phyloP scores from a whole-genome alignment of 35 echinoderm and acorn worm species.

The Nesometra sesokonis region DNA sequence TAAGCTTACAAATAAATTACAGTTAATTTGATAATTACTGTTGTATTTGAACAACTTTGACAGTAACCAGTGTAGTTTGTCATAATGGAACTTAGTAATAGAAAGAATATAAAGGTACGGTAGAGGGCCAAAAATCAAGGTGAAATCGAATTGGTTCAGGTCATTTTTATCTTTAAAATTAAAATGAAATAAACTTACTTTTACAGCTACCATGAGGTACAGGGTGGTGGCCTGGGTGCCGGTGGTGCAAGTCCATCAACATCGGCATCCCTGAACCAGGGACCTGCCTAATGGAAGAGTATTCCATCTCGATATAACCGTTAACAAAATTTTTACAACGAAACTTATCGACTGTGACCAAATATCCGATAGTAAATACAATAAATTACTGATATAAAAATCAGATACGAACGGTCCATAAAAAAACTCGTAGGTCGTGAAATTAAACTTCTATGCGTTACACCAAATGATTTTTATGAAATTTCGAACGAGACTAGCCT shows the following conservation, averaged over 20 bases:
- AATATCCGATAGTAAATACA: neutral
- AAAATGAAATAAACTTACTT: neutral
- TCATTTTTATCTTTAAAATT: too few species aligned
- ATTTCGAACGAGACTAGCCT: neutral
- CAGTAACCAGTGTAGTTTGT: too few species aligned
- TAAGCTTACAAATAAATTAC: too few species aligned
- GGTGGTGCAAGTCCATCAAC: neutral
- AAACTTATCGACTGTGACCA: neutral
- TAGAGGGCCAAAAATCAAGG: too few species aligned
- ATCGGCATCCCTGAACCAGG: neutral
- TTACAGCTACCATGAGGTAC: neutral
- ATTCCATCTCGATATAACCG: neutral
- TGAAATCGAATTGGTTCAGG: too few species aligned
- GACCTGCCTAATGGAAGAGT: neutral
- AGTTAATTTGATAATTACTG: too few species aligned
- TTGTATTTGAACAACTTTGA: too few species aligned
- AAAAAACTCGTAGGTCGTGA: neutral
- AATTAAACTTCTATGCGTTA: neutral
- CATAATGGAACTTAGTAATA: too few species aligned
- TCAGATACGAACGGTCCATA: neutral
- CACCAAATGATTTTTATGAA: neutral
- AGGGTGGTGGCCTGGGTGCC: neutral
- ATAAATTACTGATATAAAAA: neutral
- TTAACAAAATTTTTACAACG: neutral
- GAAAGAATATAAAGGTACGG: too few species aligned